Base-by-base conservation (phyloP, 2,888 invertebrate genomes). In the Pteria penguin region DNA sequence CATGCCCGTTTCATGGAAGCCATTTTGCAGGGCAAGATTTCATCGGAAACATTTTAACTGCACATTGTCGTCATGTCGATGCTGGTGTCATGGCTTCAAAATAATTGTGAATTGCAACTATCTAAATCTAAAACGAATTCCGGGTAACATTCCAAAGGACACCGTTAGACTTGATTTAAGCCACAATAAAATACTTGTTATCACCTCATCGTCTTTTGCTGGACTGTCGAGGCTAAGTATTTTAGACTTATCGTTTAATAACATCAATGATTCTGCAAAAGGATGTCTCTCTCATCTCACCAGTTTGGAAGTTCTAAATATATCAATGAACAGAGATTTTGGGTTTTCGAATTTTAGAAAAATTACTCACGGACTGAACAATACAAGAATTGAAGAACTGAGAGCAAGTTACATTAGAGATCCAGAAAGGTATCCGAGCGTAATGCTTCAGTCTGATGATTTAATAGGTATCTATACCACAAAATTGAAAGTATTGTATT, bases 401-500 rank as follows among this genome's bases (percentile, higher is more conserved):
- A 14, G 45, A 14, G 36, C 65, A 36, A 65, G 45, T 45, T 45
- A 14, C 45, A 14, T 45, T 8, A 8, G 18, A 14, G 8, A 8
- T 45, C 45, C 45, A 14, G 18, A 45, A 18, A 14, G 18, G 11
- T 45, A 14, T 45, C 8, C 45, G 18, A 45, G 45, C 18, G 18
- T 45, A 8, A 45, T 45, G 45, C 11, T 45, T 8, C 11, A 14
- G 11, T 14, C 8, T 14, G 45, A 45, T 18, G 45, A 45, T 45
- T 45, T 45, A 45, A 18, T 14, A 18, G 18, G 45, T 18, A 14
- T 45, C 11, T n/a, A n/a, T 3, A 58, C 22, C 58, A 58, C 58
- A 26, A 26, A 22, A 26, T 58, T 58, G 58, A 58, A 58, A 58
- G 58, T 22, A 58, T 24, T 58, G 14, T 26, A 58, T 58, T 58